Evolutionary conservation across 1,140 invertebrate species (phyloP).

Genomic region (Orius insidiosus): DNA sequence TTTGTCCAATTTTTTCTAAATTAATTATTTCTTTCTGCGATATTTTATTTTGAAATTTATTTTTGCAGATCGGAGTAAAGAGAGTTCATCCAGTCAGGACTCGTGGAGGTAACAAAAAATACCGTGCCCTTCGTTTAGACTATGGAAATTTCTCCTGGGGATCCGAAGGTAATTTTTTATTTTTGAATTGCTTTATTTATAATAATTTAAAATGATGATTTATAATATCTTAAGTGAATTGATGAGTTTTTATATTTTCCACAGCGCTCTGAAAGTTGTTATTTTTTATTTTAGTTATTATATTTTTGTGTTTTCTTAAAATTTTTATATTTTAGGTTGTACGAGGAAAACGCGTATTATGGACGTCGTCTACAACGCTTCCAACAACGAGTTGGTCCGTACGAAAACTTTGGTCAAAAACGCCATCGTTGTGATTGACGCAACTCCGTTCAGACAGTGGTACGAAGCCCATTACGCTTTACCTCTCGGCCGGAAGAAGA

Average conservation of each 20-base stretch:
- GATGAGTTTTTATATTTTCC: constrained; percentile 4
- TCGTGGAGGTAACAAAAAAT: constrained; percentile 91
- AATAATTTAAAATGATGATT: background rate
- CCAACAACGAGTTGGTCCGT: constrained; percentile 95
- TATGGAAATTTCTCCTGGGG: constrained; percentile 96
- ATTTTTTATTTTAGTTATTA: background rate
- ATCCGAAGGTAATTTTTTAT: constrained; percentile 58
- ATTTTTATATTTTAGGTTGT: constrained; percentile 30
- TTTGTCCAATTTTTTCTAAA: background rate
- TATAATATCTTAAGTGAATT: background rate
- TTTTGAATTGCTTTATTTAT: background rate
- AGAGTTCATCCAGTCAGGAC: constrained; percentile 79
- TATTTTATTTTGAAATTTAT: too few species aligned
- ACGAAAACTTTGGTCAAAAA: constrained; percentile 99
- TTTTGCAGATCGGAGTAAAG: constrained; percentile 57
- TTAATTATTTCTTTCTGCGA: background rate
- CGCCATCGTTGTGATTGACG: constrained; percentile 93
- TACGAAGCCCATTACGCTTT: constrained; percentile 93
- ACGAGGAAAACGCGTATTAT: constrained; percentile 95
- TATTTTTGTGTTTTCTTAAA: background rate
- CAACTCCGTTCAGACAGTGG: constrained; percentile 97
- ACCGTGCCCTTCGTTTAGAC: constrained; percentile 88
- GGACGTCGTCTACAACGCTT: constrained; percentile 99
- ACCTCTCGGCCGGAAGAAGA: constrained; percentile 90
- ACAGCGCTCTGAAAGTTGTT: background rate